Percentiles rank a stretch among this genome's conserved stretches.
These are phyloP conservation scores for Passer montanus DNA, from an alignment of 2,113 vertebrate genomes.

Conservation along the genomic window DNA sequence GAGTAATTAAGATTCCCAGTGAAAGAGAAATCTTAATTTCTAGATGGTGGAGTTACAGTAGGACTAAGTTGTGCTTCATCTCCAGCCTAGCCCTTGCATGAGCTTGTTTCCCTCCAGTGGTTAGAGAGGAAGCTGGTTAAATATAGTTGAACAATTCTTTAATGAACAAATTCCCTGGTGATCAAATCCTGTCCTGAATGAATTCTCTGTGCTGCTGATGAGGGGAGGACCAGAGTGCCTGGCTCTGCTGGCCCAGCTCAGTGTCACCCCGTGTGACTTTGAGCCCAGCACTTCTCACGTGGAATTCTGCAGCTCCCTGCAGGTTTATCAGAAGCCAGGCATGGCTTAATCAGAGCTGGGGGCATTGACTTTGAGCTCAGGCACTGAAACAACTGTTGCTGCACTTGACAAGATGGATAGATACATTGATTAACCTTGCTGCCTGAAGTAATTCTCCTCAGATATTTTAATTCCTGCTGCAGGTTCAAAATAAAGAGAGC, in stretches of 20 bases:
- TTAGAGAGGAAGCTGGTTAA: not conserved
- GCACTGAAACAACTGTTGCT: not conserved
- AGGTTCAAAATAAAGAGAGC: not conserved
- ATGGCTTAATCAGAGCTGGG: not conserved
- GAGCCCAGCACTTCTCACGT: not conserved
- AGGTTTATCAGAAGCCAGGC: not conserved
- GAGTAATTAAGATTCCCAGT: not conserved
- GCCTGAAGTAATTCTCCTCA: not conserved
- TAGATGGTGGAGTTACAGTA: not conserved
- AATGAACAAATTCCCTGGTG: not conserved
- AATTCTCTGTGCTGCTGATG: not conserved
- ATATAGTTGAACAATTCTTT: not conserved
- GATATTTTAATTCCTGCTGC: not conserved
- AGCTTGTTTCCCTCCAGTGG: not conserved
- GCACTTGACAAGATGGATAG: not conserved
- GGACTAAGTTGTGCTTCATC: not conserved
- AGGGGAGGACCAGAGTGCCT: rapidly evolving
- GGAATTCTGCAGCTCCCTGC: constrained; percentile 15
- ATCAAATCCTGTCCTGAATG: not conserved
- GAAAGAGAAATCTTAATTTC: not conserved
- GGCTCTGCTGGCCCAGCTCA: not conserved
- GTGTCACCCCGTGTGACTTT: not conserved
- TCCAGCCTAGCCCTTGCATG: not conserved
- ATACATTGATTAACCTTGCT: constrained; percentile 54
- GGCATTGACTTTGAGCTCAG: not conserved